Evolutionary conservation across 2,888 invertebrate species (phyloP).

Genomic region (Nipponacmea schrenckii): DNA sequence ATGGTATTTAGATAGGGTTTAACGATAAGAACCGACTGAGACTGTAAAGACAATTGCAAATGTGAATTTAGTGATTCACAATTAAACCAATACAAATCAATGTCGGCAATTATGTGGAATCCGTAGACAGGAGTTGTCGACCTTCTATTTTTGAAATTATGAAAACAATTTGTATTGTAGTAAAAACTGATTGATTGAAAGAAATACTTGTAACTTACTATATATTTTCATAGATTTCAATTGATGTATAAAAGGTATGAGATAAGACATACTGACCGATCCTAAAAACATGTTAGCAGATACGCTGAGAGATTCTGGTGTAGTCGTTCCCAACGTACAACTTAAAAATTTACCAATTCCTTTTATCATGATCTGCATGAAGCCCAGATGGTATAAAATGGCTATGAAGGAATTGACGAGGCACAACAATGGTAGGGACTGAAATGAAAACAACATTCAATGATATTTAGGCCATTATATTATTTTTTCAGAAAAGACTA

Average conservation of each 20-base stretch:
- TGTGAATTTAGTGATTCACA: neutral
- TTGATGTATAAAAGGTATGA: too few species aligned
- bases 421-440: conserved; percentile 9
- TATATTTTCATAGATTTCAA: too few species aligned
- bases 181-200: too few species aligned
- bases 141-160: too few species aligned
- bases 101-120: too few species aligned
- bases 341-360: neutral
- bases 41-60: conserved; percentile 5
- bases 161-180: too few species aligned
- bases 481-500: too few species aligned
- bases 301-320: conserved; percentile 11
- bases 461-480: too few species aligned
- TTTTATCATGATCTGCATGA: conserved; percentile 1
- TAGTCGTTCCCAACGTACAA: neutral
- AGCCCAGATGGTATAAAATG: conserved; percentile 11
- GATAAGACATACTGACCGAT: neutral
- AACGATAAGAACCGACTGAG: conserved; percentile 6
- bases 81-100: too few species aligned
- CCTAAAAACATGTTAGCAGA: conserved; percentile 11
- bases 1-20: conserved; percentile 9
- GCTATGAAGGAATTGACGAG: neutral
- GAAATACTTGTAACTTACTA: too few species aligned
- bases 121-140: too few species aligned
- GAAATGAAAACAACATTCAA: neutral